Base-by-base conservation (phyloP, 2,797 vertebrate species). In the Serranus cabrilla region DNA sequence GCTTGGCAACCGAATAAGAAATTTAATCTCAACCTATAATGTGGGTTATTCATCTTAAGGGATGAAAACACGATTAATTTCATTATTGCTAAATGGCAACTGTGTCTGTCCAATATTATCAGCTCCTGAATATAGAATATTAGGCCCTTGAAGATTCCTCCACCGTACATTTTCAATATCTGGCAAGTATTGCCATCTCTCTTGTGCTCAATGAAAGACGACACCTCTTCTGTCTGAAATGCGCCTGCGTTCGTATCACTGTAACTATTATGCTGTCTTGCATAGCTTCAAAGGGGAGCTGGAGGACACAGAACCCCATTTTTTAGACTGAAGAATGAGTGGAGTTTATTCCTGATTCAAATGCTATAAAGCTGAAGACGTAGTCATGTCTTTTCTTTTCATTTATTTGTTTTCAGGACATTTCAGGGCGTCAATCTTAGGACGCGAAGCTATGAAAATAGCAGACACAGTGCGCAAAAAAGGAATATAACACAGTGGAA, bases 1-100 rank as follows among this genome's bases (percentile, higher is more conserved):
- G 14, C 68, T 47, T 16, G 20, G 59, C 47, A 74, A 40, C 49
- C 17, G 3, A 56, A 50, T 60, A 34, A 39, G 8, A 45, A 46
- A 61, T 17, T 20, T 0, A 69, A 55, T 51, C 20, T 60, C 14
- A 42, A 11, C 11, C 45, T 40, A 47, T 39, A 40, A 18, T 68
- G 43, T 45, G 12, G 66, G 5, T 18, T 59, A 18, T 47, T 66
- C 16, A 40, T 59, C 21, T 51, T 23, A 18, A 49, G 6, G 8
- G 14, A 47, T 58, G 21, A 45, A 67, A 42, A 17, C 20, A 5
- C 3, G 39, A 43, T 63, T 42, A 0, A 43, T 49, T 23, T 60
- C 1, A n/a, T 51, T 31, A 49, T 66, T 21, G 11, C 8, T 50
- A 34, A 43, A 63, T 16, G 14, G n/a, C 7, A 23, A 1, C 11